phyloP scores from a whole-genome alignment of 2,797 vertebrate genomes.

The Squalus acanthias region DNA sequence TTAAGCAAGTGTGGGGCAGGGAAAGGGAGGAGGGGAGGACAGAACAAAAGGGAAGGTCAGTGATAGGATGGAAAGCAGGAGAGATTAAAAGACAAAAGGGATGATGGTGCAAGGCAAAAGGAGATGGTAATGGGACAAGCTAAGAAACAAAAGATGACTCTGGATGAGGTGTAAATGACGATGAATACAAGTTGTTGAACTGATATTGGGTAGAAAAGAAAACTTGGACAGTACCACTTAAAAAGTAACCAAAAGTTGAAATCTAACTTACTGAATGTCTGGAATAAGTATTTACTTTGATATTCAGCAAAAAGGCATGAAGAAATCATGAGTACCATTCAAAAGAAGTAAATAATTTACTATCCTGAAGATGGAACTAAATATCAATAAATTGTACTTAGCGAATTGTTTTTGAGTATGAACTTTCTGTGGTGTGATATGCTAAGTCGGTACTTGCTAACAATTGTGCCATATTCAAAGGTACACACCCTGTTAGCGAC shows the following conservation, averaged over 20 bases:
- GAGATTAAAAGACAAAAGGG: no score
- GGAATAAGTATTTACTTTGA: not conserved
- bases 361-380: not conserved
- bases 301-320: not conserved
- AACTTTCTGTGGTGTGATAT: not conserved
- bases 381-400: not conserved
- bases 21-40: no score
- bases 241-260: not conserved
- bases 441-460: not conserved
- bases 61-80: no score
- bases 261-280: not conserved
- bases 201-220: not conserved
- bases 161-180: no score
- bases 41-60: no score
- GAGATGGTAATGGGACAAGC: no score
- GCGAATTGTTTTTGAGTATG: not conserved
- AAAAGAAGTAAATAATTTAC: not conserved
- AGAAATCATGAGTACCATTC: not conserved
- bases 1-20: no score
- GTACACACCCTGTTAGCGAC: not conserved
- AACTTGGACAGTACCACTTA: not conserved
- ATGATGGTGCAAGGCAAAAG: no score
- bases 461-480: not conserved
- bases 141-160: no score
- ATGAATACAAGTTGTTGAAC: not conserved